These are phyloP conservation scores for Scaptodrosophila lebanonensis DNA, from an alignment of 1,140 invertebrate species.

Conservation along the genomic window DNA sequence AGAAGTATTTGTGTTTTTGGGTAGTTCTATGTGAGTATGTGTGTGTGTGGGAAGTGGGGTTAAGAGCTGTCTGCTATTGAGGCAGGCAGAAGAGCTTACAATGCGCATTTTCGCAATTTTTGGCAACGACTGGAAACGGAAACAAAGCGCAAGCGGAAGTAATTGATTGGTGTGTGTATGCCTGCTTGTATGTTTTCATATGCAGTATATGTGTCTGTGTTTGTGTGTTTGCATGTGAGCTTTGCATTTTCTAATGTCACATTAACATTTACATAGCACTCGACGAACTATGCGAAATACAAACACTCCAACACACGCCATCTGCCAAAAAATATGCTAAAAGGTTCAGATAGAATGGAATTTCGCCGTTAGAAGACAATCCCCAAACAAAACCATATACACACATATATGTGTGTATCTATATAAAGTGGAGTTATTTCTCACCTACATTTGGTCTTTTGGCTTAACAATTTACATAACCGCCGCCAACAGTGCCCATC, in stretches of 20 bases:
- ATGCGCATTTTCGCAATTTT: slow-evolving; percentile 35
- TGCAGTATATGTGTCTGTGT: slow-evolving; percentile 17
- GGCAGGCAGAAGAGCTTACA: background rate
- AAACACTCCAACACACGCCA: background rate
- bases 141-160: slow-evolving; percentile 61
- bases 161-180: slow-evolving; percentile 54
- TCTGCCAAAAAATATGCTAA: too few relatives aligned
- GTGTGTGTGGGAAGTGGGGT: slow-evolving; percentile 2
- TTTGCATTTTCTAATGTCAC: slow-evolving; percentile 41
- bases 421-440: too few relatives aligned
- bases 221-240: slow-evolving; percentile 11
- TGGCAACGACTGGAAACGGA: slow-evolving; percentile 47
- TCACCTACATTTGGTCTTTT: too few relatives aligned
- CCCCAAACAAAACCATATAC: too few relatives aligned
- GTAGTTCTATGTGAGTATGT: slow-evolving; percentile 29
- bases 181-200: slow-evolving; percentile 1
- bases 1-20: background rate
- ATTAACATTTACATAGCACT: slow-evolving; percentile 1
- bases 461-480: too few relatives aligned
- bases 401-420: too few relatives aligned
- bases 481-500: background rate
- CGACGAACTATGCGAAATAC: background rate
- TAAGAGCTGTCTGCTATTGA: background rate
- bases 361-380: too few relatives aligned
- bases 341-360: too few relatives aligned